Evolutionary conservation across 53 echinoderm and acorn worm species (phyloP), one percentile per base, ranked within the genome.

Genomic region (Holothuria leucospilota): DNA sequence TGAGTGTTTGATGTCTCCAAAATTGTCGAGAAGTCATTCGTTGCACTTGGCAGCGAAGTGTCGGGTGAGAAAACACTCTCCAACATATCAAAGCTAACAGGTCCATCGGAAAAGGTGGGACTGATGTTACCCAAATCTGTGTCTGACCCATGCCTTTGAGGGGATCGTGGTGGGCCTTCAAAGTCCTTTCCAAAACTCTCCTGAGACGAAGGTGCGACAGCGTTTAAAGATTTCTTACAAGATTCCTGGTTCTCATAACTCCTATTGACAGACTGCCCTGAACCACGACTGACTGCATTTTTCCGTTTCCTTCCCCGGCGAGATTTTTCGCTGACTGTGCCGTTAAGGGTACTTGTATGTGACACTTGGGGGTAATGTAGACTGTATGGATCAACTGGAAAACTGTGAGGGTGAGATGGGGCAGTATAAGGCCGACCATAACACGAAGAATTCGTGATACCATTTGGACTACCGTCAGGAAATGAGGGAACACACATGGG

Each of bases 11-110:
- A 30, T 40, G 65, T 53, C 11, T 83, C 84, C 20, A 83, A 27
- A 26, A 83, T 64, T 20, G 67, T 66, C 6, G 84, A 86, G 59
- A 84, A 56, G 38, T 94, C 94, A 23, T 93, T 92, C 51, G 93
- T 90, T 26, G 91, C 89, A 78, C 85, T 91, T 18, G 90, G 88
- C 90, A 94, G 90, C 24, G 94, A 94, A 49, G 89, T 94, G 68
- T 93, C 96, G 5, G 96, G 96, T 24, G 96, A 96, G 85, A 94
- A 96, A 39, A 96, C 96, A 79, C 96, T 96, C 68, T 96, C 96
- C 72, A 96, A 86, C 69, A 94, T 87, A 93, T 96, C 96, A 23
- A 83, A 51, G 67, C 52, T 83, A 16, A 83, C 84, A 23, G 84
- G 84, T 52, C 84, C 84, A 26, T 83, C 84, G 11, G 84, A 66